Percentiles rank a stretch among this genome's conserved stretches.
phyloP scores from a whole-genome alignment of 92 coral and sea anemone genomes.

The Palythoa grandis region DNA sequence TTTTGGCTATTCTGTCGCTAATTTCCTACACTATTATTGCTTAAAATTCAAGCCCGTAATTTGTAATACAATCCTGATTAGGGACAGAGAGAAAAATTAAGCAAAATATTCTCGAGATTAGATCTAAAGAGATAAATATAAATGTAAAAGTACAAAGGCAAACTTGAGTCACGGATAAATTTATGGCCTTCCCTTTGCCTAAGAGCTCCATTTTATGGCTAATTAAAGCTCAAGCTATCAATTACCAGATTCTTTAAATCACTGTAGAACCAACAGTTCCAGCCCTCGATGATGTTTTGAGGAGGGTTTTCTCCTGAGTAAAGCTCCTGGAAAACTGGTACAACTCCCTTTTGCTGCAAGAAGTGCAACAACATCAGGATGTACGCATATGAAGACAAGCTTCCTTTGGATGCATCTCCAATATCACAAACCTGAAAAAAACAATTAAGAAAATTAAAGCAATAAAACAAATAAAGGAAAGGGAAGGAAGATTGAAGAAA shows the following conservation, averaged over 20 bases:
- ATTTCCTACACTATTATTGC: too few relatives aligned
- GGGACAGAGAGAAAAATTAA: too few relatives aligned
- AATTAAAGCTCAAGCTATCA: too few relatives aligned
- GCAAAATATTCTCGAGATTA: too few relatives aligned
- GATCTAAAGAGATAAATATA: too few relatives aligned
- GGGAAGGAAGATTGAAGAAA: not conserved
- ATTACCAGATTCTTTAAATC: conserved; percentile 76
- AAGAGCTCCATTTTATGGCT: too few relatives aligned
- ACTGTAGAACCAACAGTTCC: conserved; percentile 94
- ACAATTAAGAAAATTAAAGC: not conserved
- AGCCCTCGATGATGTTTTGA: conserved; percentile 72
- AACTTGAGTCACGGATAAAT: too few relatives aligned
- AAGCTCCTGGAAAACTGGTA: conserved; percentile 89
- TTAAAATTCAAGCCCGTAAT: too few relatives aligned
- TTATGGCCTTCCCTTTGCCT: too few relatives aligned
- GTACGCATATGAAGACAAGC: conserved; percentile 94
- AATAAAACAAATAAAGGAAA: not conserved
- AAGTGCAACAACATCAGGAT: conserved; percentile 93
- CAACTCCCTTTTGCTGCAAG: conserved; percentile 81
- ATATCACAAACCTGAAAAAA: conserved; percentile 86
- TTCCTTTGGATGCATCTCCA: conserved; percentile 98
- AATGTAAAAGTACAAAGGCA: too few relatives aligned
- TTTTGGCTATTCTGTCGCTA: too few relatives aligned
- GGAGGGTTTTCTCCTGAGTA: conserved; percentile 63
- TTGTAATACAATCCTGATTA: too few relatives aligned